Evolutionary conservation across 2,113 vertebrate species (phyloP).

Genomic region (Indri indri): DNA sequence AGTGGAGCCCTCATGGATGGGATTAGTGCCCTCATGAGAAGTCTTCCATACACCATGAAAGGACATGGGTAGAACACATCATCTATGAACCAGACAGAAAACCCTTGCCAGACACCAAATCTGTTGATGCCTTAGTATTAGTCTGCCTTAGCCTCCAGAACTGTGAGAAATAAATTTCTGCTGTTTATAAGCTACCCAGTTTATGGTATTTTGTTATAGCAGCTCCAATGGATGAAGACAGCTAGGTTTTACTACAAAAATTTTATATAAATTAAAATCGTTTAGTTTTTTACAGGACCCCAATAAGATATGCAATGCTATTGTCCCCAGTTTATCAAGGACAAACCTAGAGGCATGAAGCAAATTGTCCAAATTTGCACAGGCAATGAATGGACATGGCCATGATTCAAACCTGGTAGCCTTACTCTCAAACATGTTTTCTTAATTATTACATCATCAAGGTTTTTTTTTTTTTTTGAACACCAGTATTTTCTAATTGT

Average conservation of each 20-base stretch:
- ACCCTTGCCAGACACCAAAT: rapidly evolving
- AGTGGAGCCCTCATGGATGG: rapidly evolving
- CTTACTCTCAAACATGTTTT: background rate
- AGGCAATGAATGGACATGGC: background rate
- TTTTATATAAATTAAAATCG: background rate
- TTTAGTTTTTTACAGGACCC: background rate
- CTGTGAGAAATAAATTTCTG: background rate
- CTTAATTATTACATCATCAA: background rate
- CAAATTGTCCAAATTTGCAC: background rate
- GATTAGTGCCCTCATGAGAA: background rate
- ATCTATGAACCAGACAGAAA: background rate
- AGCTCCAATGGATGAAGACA: background rate
- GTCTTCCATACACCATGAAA: rapidly evolving
- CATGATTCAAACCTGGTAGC: background rate
- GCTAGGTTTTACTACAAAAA: background rate
- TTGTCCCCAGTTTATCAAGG: background rate
- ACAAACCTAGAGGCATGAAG: background rate
- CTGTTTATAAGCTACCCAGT: background rate
- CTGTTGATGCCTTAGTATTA: background rate
- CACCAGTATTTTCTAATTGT: background rate
- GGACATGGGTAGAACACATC: background rate
- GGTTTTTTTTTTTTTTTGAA: background rate
- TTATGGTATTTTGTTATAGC: background rate
- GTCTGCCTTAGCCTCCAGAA: background rate
- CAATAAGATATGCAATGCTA: background rate